Conservation (phyloP, 2,113 vertebrate genomes). For the Strix aluco region DNA sequence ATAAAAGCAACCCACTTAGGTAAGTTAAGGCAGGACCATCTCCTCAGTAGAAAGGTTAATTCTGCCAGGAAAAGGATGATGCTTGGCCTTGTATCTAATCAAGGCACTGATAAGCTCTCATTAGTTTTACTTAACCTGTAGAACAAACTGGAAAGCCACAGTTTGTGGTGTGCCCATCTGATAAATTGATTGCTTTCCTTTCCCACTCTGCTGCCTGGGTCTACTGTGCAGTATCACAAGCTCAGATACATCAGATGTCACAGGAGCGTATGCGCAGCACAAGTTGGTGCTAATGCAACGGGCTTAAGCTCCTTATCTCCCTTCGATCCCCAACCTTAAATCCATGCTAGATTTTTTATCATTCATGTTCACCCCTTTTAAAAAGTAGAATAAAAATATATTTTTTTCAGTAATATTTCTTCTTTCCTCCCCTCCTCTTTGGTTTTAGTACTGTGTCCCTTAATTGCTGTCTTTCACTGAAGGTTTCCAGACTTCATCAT, state of each 20-base stretch:
- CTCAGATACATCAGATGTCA: neutral
- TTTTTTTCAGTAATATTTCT: neutral
- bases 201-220: neutral
- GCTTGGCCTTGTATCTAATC: neutral
- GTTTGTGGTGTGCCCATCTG: neutral
- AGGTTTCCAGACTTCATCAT: neutral
- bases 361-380: neutral
- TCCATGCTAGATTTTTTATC: neutral
- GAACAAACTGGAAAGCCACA: neutral
- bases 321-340: neutral
- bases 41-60: neutral
- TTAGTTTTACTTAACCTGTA: neutral
- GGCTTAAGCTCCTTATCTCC: slow-evolving; percentile 20
- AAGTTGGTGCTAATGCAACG: neutral
- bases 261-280: rapidly evolving
- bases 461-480: neutral
- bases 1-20: neutral
- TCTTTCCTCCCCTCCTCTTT: neutral
- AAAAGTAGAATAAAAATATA: neutral
- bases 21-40: neutral
- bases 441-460: neutral
- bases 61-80: neutral
- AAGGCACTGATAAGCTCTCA: neutral
- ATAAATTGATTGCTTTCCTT: neutral
- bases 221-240: neutral